Evolutionary conservation across 1,140 invertebrate species (phyloP).

Genomic region (Parapsyche elsis): DNA sequence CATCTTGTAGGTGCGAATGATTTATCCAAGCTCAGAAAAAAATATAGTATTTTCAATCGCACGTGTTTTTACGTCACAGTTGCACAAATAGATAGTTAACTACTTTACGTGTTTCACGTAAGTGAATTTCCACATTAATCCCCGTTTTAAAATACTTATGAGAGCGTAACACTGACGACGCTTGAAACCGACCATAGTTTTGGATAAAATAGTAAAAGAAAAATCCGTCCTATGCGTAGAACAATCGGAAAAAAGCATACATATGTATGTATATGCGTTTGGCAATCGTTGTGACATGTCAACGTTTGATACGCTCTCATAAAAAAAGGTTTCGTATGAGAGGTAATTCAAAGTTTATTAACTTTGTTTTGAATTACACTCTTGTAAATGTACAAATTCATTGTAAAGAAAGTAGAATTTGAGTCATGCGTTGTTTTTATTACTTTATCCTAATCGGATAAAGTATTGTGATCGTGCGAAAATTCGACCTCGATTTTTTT

Average conservation of each 20-base stretch:
- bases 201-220: no score
- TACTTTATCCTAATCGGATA: neutral
- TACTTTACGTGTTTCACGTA: neutral
- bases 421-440: no score
- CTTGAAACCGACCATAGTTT: no score
- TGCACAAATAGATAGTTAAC: neutral
- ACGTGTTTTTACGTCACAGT: neutral
- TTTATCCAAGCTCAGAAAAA: no score
- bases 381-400: no score
- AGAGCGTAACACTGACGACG: neutral
- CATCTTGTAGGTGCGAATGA: no score
- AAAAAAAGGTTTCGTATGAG: neutral
- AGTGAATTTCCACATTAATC: conserved; percentile 10
- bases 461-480: no score
- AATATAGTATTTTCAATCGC: no score
- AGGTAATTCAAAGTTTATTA: neutral
- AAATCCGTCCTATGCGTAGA: neutral
- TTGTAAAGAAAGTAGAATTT: no score
- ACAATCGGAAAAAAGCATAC: neutral
- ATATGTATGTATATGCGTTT: neutral
- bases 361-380: no score
- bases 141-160: neutral
- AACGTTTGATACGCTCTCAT: neutral
- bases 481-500: neutral
- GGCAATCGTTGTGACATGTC: neutral